Evolutionary conservation across 2,888 invertebrate genomes (phyloP), one percentile per base, ranked within the genome.

Genomic region (Yponomeuta malinellus): DNA sequence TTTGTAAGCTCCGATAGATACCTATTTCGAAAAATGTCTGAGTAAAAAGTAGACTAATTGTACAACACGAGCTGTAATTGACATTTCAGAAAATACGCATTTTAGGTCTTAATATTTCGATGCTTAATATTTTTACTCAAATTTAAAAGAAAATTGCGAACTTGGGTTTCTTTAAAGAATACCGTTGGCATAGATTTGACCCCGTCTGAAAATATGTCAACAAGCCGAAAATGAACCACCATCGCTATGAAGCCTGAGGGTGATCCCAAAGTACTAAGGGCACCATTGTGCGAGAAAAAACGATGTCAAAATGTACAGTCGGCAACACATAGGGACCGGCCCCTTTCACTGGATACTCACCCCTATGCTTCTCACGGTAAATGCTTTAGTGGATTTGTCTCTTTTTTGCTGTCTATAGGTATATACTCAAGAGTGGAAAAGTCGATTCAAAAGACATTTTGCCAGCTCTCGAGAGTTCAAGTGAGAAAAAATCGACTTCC

Each of bases 361-460:
- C 43, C 43, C 6, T 43, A 43, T 8, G 9, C 9, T 43, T 6
- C 6, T 6, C 8, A 43, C 43, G 43, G 6, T 8, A 43, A 43
- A 8, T 1, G 43, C 8, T 43, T 33, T 43, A 43, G 43, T 1
- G 9, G 6, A 1, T 43, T 43, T 43, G 6, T 43, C 43, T 43
- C 9, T 43, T 43, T 43, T 37, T 37, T 37, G 37, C 43, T 43
- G 43, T 43, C 43, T 43, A 33, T 33, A 33, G 33, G 43, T 43
- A 43, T 43, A 6, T 15, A 59, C 89, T 89, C 86, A 83, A 82
- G 78, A 81, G 81, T 80, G 82, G 84, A 84, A 87, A 89, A 87
- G 85, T 88, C 85, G 83, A 86, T 88, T 83, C 73, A 68, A 86
- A 89, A 88, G 89, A 85, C 87, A 90, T 91, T 90, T 84, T 88